Evolutionary conservation across 1,140 invertebrate species (phyloP).

Genomic region (Heliconius nattereri): DNA sequence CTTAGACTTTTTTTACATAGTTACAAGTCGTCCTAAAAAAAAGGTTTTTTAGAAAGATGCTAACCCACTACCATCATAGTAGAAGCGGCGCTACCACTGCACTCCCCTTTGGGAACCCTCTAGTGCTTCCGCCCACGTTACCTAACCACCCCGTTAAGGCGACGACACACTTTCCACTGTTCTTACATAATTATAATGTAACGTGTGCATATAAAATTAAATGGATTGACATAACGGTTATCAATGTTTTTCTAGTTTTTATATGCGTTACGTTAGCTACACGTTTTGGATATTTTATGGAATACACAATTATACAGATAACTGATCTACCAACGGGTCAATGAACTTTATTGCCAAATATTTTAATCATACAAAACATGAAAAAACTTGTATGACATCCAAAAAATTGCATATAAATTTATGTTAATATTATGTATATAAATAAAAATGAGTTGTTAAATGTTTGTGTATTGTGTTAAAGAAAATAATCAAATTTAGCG

Average conservation of each 20-base stretch:
- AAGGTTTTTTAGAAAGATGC: too few relatives aligned
- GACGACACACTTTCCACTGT: constrained; percentile 31
- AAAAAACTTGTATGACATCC: neutral
- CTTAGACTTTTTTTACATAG: too few relatives aligned
- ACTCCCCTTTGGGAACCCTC: constrained; percentile 2
- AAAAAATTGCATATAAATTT: neutral
- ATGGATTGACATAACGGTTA: neutral
- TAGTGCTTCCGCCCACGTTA: constrained; percentile 40
- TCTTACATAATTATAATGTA: constrained; percentile 14
- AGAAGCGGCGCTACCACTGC: neutral
- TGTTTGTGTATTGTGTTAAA: neutral
- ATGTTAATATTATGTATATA: neutral
- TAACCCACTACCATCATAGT: neutral
- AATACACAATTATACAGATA: neutral
- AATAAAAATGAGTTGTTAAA: neutral
- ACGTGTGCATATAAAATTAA: neutral
- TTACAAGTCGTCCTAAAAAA: too few relatives aligned
- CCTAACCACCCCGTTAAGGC: constrained; percentile 40
- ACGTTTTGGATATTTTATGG: too few relatives aligned
- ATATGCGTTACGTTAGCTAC: neutral
- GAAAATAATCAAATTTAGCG: neutral
- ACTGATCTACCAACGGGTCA: neutral
- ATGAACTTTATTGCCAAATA: neutral
- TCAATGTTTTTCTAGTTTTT: neutral
- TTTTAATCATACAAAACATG: neutral